These are phyloP conservation scores for Zoanthus solanderi DNA, from an alignment of 92 coral and sea anemone species.

Conservation along the genomic window DNA sequence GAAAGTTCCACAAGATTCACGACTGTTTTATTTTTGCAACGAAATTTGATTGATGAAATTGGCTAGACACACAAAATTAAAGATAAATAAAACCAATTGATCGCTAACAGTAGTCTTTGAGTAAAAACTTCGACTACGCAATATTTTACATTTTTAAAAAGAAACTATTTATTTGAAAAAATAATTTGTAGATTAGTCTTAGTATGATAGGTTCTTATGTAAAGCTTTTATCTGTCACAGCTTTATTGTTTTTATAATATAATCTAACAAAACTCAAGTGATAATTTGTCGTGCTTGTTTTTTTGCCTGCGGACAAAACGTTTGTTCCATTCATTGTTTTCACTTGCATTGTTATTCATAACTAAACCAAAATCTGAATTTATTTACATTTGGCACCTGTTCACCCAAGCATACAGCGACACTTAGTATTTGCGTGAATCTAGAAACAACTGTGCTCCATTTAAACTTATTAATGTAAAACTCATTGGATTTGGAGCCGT, in stretches of 20 bases:
- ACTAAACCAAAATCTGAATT: neutral
- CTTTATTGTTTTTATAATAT: neutral
- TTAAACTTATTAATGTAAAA: neutral
- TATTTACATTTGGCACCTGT: conserved; percentile 28
- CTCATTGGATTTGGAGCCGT: neutral
- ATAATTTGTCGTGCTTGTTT: neutral
- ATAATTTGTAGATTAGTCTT: too few relatives aligned
- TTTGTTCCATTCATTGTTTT: neutral
- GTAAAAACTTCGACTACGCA: too few relatives aligned
- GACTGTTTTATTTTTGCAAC: too few relatives aligned
- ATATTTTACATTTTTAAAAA: too few relatives aligned
- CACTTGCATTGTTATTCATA: conserved; percentile 6
- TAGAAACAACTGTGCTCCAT: neutral
- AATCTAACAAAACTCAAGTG: neutral
- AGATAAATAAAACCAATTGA: too few relatives aligned
- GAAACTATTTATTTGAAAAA: too few relatives aligned
- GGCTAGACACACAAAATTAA: too few relatives aligned
- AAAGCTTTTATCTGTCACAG: neutral
- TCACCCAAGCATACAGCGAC: conserved; percentile 7
- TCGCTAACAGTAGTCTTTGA: too few relatives aligned
- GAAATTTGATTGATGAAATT: too few relatives aligned
- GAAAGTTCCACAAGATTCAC: too few relatives aligned
- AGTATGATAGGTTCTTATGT: too few relatives aligned
- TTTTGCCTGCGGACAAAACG: neutral
- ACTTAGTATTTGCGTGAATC: neutral